Evolutionary conservation across 2,113 vertebrate species (phyloP).

Genomic region (Protobothrops mucrosquamatus): DNA sequence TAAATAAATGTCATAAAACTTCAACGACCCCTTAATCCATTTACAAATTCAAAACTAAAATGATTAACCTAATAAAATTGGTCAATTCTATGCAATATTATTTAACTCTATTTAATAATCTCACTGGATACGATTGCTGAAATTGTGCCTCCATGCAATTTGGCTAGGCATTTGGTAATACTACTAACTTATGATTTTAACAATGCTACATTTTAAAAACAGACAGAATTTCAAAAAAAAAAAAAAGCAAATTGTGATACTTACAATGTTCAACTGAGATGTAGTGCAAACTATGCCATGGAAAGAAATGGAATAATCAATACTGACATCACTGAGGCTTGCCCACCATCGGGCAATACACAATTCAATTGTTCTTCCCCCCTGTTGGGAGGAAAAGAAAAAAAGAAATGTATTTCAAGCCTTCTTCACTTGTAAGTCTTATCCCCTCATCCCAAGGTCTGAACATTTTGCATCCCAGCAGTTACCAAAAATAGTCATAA

Average conservation of each 20-base stretch:
- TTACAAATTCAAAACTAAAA: constrained; percentile 26
- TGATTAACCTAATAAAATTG: background rate
- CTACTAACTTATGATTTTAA: background rate
- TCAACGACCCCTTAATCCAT: background rate
- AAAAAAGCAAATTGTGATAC: constrained; percentile 45
- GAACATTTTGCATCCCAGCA: background rate
- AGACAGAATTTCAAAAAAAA: background rate
- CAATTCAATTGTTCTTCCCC: constrained; percentile 88
- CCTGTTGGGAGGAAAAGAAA: constrained; percentile 56
- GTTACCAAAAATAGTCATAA: background rate
- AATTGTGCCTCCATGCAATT: background rate
- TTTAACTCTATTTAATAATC: background rate
- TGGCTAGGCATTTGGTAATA: background rate
- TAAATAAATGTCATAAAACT: background rate
- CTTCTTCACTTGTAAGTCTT: background rate
- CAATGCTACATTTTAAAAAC: background rate
- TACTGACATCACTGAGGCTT: constrained; percentile 90
- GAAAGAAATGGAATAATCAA: constrained; percentile 92
- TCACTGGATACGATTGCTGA: background rate
- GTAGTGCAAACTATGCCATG: constrained; percentile 85
- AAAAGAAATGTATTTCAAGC: background rate
- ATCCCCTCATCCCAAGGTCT: background rate
- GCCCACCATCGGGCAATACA: constrained; percentile 99
- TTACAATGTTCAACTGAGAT: constrained; percentile 92
- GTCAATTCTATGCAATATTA: background rate